Evolutionary conservation across 2,797 vertebrate genomes (phyloP), one percentile per base, ranked within the genome.

Genomic region (Malurus splendens): DNA sequence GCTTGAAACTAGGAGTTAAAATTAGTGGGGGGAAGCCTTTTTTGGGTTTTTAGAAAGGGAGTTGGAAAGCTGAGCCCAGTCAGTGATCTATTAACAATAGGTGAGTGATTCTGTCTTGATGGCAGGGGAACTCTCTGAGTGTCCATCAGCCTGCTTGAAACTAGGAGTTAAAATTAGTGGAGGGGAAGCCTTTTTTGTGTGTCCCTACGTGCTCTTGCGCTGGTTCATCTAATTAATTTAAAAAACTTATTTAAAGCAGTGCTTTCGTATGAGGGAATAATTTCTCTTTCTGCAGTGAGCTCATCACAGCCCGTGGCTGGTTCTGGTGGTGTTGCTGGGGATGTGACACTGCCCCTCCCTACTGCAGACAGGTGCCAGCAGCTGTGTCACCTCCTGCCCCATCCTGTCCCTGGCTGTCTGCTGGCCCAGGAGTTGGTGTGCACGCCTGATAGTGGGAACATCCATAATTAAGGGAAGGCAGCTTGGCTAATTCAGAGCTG

Each of bases 401-500:
- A 0, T 77, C 70, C 74, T 6, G 24, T 45, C 78, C 41, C 74
- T 56, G 20, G 13, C 50, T 76, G 45, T 18, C 50, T 65, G 62
- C 74, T 81, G 36, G 75, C 44, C 23, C 42, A 20, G 11, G 45
- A 17, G 3, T 39, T 60, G 79, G 18, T 52, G 72, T 41, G 45
- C 64, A 39, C 3, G 32, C 55, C 67, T 56, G n/a, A 5, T 73
- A 36, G 39, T 3, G 13, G 74, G 59, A 92, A 44, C 80, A 38
- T 86, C 91, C 54, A 70, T 47, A 57, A 81, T 15, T n/a, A 72
- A 20, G 42, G 30, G 36, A 61, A 74, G 51, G 27, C 66, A 88
- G 61, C 82, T 80, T 80, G 57, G 78, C 60, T 91, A 87, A 91
- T 85, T 60, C 36, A 12, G 61, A 81, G 24, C 82, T 72, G 92